Conservation (phyloP, 2,888 invertebrate species). For the Macaria liturata region DNA sequence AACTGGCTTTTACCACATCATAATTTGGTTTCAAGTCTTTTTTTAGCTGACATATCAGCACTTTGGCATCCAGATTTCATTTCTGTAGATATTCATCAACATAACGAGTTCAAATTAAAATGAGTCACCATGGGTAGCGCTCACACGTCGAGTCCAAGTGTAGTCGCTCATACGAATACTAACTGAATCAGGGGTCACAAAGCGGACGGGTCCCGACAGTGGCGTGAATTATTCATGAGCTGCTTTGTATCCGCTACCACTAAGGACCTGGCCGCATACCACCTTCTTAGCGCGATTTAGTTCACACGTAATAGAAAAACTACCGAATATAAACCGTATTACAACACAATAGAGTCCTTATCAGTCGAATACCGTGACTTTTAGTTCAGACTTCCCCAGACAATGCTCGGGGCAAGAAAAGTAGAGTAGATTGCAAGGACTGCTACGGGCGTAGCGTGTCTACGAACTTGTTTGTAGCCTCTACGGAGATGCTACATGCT, state of each 20-base stretch:
- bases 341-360: too few species aligned
- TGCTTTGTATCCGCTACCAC: conserved; percentile 47
- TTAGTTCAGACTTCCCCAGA: conserved; percentile 11
- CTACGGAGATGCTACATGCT: too few species aligned
- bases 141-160: conserved; percentile 12
- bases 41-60: too few species aligned
- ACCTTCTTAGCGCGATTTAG: neutral
- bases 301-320: too few species aligned
- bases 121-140: neutral
- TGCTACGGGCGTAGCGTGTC: neutral
- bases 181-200: conserved; percentile 60
- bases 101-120: too few species aligned
- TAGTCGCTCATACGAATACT: conserved; percentile 33
- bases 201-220: conserved; percentile 41
- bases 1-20: too few species aligned
- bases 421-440: neutral
- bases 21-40: too few species aligned
- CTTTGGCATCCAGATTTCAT: too few species aligned
- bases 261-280: conserved; percentile 8
- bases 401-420: conserved; percentile 1
- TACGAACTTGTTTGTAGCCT: too few species aligned
- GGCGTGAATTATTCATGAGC: conserved; percentile 60
- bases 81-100: too few species aligned
- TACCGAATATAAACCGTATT: too few species aligned
- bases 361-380: neutral